A percentile compares a stretch with the other conserved stretches of the same genome.
phyloP scores from a whole-genome alignment of 2,113 vertebrate genomes.

The Festucalex cinctus region DNA sequence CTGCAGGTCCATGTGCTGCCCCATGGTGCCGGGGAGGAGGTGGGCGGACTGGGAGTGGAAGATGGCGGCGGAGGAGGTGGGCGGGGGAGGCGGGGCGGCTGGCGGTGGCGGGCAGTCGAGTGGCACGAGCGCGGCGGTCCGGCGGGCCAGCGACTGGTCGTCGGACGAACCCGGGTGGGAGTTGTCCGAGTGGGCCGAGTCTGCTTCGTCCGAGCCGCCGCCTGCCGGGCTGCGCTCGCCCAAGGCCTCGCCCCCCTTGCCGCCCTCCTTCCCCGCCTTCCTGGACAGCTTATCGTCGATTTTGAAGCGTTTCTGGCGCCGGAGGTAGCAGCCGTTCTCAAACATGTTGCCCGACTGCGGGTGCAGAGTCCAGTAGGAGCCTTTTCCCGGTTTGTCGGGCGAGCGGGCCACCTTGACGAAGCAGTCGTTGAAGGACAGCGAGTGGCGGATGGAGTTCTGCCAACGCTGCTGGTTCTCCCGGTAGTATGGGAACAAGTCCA shows the following conservation, averaged over 20 bases:
- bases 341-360: conserved; percentile 92
- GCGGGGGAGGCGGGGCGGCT: conserved; percentile 63
- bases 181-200: conserved; percentile 76
- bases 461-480: conserved; percentile 90
- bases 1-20: conserved; percentile 82
- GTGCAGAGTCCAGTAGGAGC: conserved; percentile 90
- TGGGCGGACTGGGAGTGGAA: conserved; percentile 72
- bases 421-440: conserved; percentile 91
- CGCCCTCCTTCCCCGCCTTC: conserved; percentile 35
- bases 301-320: conserved; percentile 90
- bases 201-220: conserved; percentile 72
- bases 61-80: conserved; percentile 65
- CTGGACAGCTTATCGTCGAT: conserved; percentile 81
- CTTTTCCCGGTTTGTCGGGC: conserved; percentile 86
- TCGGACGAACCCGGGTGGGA: conserved; percentile 76
- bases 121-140: conserved; percentile 47
- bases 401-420: conserved; percentile 88
- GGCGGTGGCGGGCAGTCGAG: conserved; percentile 67
- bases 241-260: conserved; percentile 57
- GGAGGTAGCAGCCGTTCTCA: conserved; percentile 87
- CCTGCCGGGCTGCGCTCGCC: conserved; percentile 68
- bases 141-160: conserved; percentile 64
- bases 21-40: conserved; percentile 75
- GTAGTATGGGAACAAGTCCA: conserved; percentile 92
- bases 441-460: conserved; percentile 92